Evolutionary conservation across 2,113 vertebrate species (phyloP), one percentile per base, ranked within the genome.

Genomic region (Tupaia chinensis): DNA sequence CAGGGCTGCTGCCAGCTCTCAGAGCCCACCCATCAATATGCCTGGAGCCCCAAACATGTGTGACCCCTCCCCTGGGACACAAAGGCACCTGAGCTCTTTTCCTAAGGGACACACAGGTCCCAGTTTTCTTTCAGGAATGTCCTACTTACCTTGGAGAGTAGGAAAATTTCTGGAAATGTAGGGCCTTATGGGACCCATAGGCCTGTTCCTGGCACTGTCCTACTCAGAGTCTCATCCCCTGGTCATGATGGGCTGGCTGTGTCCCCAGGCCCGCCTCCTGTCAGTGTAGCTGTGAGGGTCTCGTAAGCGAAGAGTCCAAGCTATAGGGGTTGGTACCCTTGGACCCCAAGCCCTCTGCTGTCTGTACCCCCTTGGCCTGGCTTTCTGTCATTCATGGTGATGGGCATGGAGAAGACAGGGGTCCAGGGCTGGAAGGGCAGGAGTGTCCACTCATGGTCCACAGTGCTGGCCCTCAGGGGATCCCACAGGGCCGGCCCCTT

Each of bases 61-160:
- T 1, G 5, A 27, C 73, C 27, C 53, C 29, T 9, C 9, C 78
- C 78, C 25, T 2, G 1, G n/a, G 44, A 10, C 73, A 0, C 3
- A 15, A 1, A 44, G 12, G 8, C 11, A 19, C 9, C 1, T 0
- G 0, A 1, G 6, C 29, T n/a, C 25, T 1, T 44, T 29, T 22
- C 76, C 27, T 0, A 3, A 1, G 60, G 44, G 12, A 10, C 11
- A 19, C 9, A 1, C 0, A 0, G 1, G 6, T 25, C 53, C 53
- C 25, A 2, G 56, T 29, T 22, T 76, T 22, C 77, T 72, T 66
- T 77, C 56, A 83, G 2, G 3, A 27, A 13, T 5, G 14, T 15
- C 34, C 32, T 11, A 22, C 58, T 17, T 14, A 22, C 58, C 7
- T 13, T 65, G 27, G 17, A 10, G 1, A 17, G 6, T 27, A 8